A percentile compares a stretch with the other conserved stretches of the same genome.
phyloP scores from a whole-genome alignment of 2,888 invertebrate species.

The Orthosia cruda region DNA sequence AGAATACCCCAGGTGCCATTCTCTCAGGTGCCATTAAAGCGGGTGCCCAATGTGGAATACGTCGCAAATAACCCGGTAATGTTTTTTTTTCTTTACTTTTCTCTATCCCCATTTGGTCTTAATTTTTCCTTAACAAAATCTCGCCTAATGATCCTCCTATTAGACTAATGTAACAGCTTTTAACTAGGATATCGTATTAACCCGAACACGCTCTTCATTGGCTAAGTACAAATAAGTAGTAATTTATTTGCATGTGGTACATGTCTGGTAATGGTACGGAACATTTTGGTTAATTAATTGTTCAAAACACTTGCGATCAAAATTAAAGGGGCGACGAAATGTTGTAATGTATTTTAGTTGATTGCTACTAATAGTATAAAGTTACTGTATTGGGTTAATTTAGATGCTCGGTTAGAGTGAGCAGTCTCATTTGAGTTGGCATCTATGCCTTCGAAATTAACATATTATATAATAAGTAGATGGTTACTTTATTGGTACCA shows the following conservation, averaged over 20 bases:
- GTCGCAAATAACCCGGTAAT: too few species aligned
- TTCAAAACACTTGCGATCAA: slow-evolving; percentile 61
- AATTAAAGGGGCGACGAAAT: slow-evolving; percentile 19
- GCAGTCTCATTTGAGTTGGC: not conserved
- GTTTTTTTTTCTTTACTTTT: too few species aligned
- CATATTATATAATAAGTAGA: too few species aligned
- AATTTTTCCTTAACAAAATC: not conserved
- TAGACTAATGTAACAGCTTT: slow-evolving; percentile 25
- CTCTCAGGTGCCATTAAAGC: too few species aligned
- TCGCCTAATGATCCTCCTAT: slow-evolving; percentile 6
- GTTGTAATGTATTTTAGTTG: slow-evolving; percentile 24
- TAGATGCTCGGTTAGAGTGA: not conserved
- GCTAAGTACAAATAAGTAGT: slow-evolving; percentile 59
- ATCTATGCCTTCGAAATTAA: not conserved
- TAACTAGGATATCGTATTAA: slow-evolving; percentile 44
- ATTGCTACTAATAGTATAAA: not conserved
- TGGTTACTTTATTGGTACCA: too few species aligned
- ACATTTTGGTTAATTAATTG: slow-evolving; percentile 77
- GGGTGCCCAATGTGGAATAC: too few species aligned
- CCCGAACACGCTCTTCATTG: slow-evolving; percentile 46
- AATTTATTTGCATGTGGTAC: slow-evolving; percentile 66
- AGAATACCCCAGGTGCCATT: too few species aligned
- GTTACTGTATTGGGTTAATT: not conserved
- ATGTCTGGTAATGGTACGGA: slow-evolving; percentile 70
- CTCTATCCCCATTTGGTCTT: not conserved